Conservation (phyloP, 2,797 vertebrate species). For the Salarias fasciatus region DNA sequence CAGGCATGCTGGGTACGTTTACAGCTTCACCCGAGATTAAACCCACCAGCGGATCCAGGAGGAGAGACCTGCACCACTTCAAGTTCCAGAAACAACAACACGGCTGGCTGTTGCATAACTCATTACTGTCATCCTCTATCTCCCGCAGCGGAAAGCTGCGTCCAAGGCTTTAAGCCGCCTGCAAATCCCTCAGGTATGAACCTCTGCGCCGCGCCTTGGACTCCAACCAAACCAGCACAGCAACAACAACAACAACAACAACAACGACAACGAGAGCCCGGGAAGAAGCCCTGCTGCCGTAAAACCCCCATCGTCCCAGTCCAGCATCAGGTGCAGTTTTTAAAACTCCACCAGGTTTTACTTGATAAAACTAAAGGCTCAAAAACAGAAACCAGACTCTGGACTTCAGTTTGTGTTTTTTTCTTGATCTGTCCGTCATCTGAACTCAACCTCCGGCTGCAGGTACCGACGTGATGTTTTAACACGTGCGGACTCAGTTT, state of each 20-base stretch:
- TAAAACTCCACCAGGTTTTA: too few species aligned
- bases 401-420: conserved; percentile 2
- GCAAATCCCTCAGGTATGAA: conserved; percentile 72
- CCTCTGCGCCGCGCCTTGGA: conserved; percentile 17
- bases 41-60: background rate
- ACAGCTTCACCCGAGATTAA: conserved; percentile 12
- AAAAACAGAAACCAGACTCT: too few species aligned
- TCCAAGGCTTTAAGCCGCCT: conserved; percentile 59
- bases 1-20: conserved; percentile 27
- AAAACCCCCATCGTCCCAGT: too few species aligned
- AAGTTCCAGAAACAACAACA: conserved; percentile 10
- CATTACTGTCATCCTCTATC: conserved; percentile 38
- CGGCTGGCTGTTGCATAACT: conserved; percentile 33
- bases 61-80: background rate
- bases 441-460: too few species aligned
- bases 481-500: conserved; percentile 46
- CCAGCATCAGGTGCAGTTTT: too few species aligned
- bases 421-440: too few species aligned
- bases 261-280: background rate
- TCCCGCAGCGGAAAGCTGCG: conserved; percentile 48
- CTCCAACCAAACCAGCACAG: conserved; percentile 27
- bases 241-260: conserved; percentile 51
- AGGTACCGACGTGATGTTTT: too few species aligned
- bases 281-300: too few species aligned
- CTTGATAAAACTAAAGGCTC: too few species aligned